A percentile compares a stretch with the other conserved stretches of the same genome.
phyloP scores from a whole-genome alignment of 1,140 invertebrate genomes.

The Diorhabda carinulata region DNA sequence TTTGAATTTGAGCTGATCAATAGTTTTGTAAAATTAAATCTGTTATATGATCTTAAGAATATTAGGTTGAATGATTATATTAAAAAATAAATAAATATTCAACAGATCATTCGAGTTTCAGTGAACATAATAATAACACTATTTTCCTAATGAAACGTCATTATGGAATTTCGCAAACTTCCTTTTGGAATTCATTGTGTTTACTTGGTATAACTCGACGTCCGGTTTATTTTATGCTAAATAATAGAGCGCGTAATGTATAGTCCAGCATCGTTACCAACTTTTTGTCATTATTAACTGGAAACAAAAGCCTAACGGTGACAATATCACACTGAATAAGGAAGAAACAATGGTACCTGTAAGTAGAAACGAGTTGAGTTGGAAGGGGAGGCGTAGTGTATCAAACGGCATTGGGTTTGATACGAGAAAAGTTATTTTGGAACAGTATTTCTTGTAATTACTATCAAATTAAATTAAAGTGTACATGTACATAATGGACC shows the following conservation, averaged over 20 bases:
- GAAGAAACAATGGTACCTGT: slow-evolving; percentile 34
- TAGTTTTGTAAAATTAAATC: too few species aligned
- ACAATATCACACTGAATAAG: slow-evolving; percentile 24
- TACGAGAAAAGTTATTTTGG: not conserved
- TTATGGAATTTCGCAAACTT: slow-evolving; percentile 9
- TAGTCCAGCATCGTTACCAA: slow-evolving; percentile 10
- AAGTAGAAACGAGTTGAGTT: slow-evolving; percentile 1
- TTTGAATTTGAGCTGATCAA: too few species aligned
- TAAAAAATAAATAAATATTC: too few species aligned
- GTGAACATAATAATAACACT: not conserved
- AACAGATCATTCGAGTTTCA: too few species aligned
- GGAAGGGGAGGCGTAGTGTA: not conserved
- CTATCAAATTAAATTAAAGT: too few species aligned
- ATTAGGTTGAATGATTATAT: too few species aligned
- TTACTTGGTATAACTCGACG: not conserved
- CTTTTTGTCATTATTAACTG: slow-evolving; percentile 18
- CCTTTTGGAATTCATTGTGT: slow-evolving; percentile 6
- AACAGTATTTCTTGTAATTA: not conserved
- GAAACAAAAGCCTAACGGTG: slow-evolving; percentile 20
- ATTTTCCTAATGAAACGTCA: not conserved
- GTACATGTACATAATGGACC: too few species aligned
- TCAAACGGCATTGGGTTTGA: not conserved
- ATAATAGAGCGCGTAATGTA: slow-evolving; percentile 11
- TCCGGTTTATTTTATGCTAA: slow-evolving; percentile 22
- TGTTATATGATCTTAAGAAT: too few species aligned